phyloP scores from a whole-genome alignment of 2,888 invertebrate species.

The Cantharis rufa region DNA sequence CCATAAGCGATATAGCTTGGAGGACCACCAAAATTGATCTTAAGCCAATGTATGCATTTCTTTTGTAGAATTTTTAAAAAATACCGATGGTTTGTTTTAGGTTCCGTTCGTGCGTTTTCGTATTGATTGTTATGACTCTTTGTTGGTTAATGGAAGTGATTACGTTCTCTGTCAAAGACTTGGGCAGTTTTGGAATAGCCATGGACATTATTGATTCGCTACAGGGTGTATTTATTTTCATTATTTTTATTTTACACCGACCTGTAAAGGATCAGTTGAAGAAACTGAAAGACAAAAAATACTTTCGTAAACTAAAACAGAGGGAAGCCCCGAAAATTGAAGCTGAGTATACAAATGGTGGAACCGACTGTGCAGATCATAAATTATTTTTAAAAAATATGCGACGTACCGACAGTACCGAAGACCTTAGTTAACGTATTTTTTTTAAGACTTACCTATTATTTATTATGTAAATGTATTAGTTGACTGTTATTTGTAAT shows the following conservation, averaged over 20 bases:
- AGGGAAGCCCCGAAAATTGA: neutral
- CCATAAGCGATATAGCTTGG: constrained; percentile 19
- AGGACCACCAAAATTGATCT: constrained; percentile 15
- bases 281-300: neutral
- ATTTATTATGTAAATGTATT: neutral
- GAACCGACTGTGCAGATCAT: neutral
- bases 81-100: constrained; percentile 34
- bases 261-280: constrained; percentile 26
- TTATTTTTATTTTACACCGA: constrained; percentile 52
- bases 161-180: constrained; percentile 42
- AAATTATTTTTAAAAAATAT: neutral
- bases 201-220: constrained; percentile 52
- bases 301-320: neutral
- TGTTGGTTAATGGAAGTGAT: constrained; percentile 54
- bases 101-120: constrained; percentile 49
- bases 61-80: no score
- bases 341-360: neutral
- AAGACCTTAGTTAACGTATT: neutral
- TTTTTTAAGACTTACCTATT: neutral
- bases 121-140: constrained; percentile 53
- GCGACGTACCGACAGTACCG: neutral
- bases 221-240: constrained; percentile 51
- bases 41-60: constrained; percentile 29
- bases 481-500: neutral
- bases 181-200: constrained; percentile 41